Evolutionary conservation across 2,113 vertebrate species (phyloP), one percentile per base, ranked within the genome.

Genomic region (Oostethus manadensis): DNA sequence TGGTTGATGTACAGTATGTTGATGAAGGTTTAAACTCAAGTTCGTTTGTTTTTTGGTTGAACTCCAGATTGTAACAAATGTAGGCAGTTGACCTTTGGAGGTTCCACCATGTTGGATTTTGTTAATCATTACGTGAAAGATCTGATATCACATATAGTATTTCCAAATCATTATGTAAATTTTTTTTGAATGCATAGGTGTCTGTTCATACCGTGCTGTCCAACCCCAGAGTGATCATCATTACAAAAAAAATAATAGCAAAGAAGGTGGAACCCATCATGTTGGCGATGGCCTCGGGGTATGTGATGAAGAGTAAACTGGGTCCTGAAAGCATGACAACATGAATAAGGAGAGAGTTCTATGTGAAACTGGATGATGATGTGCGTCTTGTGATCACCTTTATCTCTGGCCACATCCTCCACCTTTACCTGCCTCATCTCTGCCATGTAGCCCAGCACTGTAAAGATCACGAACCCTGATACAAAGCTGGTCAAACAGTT

Each of bases 261-360:
- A 95, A 97, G 78, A 95, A 96, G 4, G 92, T 94, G 1, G 93
- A 95, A 3, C 93, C 94, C 81, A 88, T 85, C 94, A 97, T 96
- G 82, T 93, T 95, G 63, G 93, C 92, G 1, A 96, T 94, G 14
- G 94, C 94, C 64, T 96, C 94, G 0, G 94, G 94, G 85, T 96
- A 97, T 0, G 94, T 94, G 81, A 97, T 97, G 59, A 97, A 97
- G 22, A 97, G 93, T 18, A 97, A 86, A 74, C 94, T 94, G 0
- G 94, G 93, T 26, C 94, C 94, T 96, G 68, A 56, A 58, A 58
- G 15, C 18, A 29, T 13, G 26, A 33, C 21, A 20, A 63, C 16
- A 67, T 35, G 8, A 11, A 6, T n/a, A 9, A 50, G 18, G 50
- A 57, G 5, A 1, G 44, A 58, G 17, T 6, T 46, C 23, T 3